Base-by-base conservation (phyloP, 2,113 vertebrate species). In the Poeciliopsis prolifica region DNA sequence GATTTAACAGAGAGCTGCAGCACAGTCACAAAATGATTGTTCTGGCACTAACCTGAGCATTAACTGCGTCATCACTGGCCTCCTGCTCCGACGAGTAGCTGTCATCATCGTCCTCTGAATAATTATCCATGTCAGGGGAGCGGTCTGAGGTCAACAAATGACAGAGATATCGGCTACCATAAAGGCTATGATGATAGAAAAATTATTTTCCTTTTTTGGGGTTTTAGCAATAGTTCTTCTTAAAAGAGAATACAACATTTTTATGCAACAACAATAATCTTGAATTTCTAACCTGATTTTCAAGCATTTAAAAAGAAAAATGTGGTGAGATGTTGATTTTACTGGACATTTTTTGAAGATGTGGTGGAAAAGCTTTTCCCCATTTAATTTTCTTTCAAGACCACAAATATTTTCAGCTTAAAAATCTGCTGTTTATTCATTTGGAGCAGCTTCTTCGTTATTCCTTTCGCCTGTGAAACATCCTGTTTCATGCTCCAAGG, bases 31-130 rank as follows among this genome's bases (percentile, higher is more conserved):
- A 44, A 1, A 3, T 3, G 17, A 40, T 69, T 74, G 15, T 73
- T 29, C 54, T 74, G 51, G 19, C 62, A 84, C 88, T 35, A 61
- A 95, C 95, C 93, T 94, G 95, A 40, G 87, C 90, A 3, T 93
- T 94, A 65, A 81, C 93, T 2, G 94, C 94, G 1, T 95, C 95
- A 75, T 95, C 95, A 44, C 94, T 95, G 81, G 91, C 95, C 87
- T 95, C 95, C 87, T 95, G 94, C 69, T 93, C 95, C 1, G 94
- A 95, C 0, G 95, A 95, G 68, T 94, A 95, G 84, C 95, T 95
- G 89, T 95, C 95, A 42, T 95, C 95, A 42, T 95, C 95, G 42
- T 95, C 95, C 83, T 95, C 95, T 0, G 95, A 95, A 81, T 95
- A 94, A 83, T 95, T 95, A 79, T 95, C 94, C 85, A 95, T 93